Percentiles rank a stretch among this genome's conserved stretches.
These are phyloP conservation scores for Pachliopta kotzebuea DNA, from an alignment of 2,888 invertebrate genomes.

Conservation along the genomic window DNA sequence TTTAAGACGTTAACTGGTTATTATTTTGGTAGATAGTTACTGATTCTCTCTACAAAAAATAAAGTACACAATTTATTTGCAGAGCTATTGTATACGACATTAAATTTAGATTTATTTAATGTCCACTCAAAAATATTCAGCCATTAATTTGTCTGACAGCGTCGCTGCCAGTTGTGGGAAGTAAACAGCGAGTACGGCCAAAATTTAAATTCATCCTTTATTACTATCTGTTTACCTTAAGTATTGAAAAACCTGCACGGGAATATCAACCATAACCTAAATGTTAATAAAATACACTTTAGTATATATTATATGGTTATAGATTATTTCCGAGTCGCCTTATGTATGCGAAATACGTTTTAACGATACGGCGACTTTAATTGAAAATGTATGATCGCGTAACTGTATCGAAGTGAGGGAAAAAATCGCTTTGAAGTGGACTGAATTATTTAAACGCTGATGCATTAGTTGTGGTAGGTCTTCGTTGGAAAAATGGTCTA, in stretches of 20 bases:
- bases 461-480: background rate
- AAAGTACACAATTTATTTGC: background rate
- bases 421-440: background rate
- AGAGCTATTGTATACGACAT: background rate
- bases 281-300: background rate
- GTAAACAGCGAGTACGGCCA: constrained; percentile 23
- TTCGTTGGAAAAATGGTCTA: background rate
- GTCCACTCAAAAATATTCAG: constrained; percentile 15
- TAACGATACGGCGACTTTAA: background rate
- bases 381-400: background rate
- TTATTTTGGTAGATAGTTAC: too few relatives aligned
- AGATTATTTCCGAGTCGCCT: background rate
- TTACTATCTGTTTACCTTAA: constrained; percentile 1
- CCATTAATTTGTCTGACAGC: constrained; percentile 12
- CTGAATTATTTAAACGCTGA: background rate
- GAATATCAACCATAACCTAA: background rate
- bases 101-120: constrained; percentile 7
- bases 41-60: background rate
- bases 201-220: constrained; percentile 18
- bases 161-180: constrained; percentile 13
- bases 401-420: background rate
- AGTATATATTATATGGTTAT: background rate
- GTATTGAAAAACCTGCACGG: background rate
- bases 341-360: background rate
- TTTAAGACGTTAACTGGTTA: too few relatives aligned